A percentile compares a stretch with the other conserved stretches of the same genome.
Evolutionary conservation across 2,113 vertebrate species (phyloP).

Genomic region (Pyrgilauda ruficollis): DNA sequence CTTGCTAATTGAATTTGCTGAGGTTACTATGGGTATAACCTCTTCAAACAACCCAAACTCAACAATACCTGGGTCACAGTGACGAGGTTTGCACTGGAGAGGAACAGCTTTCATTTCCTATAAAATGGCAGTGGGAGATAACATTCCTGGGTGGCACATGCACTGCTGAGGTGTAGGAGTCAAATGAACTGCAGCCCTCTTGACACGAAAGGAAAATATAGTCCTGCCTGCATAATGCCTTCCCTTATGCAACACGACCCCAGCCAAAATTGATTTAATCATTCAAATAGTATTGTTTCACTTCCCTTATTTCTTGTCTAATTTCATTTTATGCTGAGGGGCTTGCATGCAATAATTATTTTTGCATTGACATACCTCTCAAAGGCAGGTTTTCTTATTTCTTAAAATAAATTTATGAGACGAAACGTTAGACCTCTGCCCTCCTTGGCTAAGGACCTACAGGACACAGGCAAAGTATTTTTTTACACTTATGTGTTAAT

Average conservation of each 20-base stretch:
- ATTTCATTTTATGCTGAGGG: slow-evolving; percentile 4
- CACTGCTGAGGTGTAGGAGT: not conserved
- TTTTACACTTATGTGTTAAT: slow-evolving; percentile 23
- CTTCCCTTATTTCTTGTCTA: not conserved
- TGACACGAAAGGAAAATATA: not conserved
- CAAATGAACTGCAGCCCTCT: not conserved
- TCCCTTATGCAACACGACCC: not conserved
- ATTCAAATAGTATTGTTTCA: not conserved
- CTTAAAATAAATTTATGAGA: not conserved
- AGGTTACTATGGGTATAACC: not conserved
- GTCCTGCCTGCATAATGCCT: not conserved
- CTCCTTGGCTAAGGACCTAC: slow-evolving; percentile 4
- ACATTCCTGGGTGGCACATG: not conserved
- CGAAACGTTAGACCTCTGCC: not conserved
- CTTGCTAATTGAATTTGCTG: not conserved
- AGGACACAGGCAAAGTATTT: not conserved
- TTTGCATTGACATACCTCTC: not conserved
- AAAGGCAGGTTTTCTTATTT: not conserved
- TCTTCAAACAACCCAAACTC: not conserved
- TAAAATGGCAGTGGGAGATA: not conserved
- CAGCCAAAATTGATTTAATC: not conserved
- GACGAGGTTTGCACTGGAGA: not conserved
- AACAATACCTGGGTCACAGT: not conserved
- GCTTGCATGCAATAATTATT: not conserved
- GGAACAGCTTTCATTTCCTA: not conserved